Conservation (phyloP, 1,140 invertebrate species). For the Bombus consobrinus region DNA sequence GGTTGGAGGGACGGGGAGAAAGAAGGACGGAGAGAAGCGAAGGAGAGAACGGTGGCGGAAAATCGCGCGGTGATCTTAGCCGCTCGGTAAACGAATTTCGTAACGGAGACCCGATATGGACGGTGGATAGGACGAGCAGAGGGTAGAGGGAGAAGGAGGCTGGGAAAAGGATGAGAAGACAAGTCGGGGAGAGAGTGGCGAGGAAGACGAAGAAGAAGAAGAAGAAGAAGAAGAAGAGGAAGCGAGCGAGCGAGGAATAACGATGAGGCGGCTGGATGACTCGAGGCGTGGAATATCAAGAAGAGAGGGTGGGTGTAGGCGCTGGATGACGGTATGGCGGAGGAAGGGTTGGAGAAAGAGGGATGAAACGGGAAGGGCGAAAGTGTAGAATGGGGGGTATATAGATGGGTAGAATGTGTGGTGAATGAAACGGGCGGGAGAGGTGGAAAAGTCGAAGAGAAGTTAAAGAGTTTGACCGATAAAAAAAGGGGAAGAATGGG, state of each 20-base stretch:
- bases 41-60: conserved; percentile 8
- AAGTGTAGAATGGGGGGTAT: not conserved
- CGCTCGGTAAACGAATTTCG: conserved; percentile 46
- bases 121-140: too few relatives aligned
- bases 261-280: conserved; percentile 2
- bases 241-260: conserved; percentile 9
- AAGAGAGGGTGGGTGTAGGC: not conserved
- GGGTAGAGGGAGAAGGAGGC: conserved; percentile 27
- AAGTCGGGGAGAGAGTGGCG: not conserved
- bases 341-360: not conserved
- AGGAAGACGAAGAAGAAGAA: conserved; percentile 9
- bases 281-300: not conserved
- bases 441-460: conserved; percentile 2
- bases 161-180: not conserved
- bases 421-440: not conserved
- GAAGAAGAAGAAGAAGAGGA: conserved; percentile 3
- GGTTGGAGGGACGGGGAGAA: not conserved
- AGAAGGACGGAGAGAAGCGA: not conserved
- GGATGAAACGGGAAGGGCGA: not conserved
- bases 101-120: conserved; percentile 37
- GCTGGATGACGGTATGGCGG: not conserved
- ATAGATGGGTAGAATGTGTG: not conserved
- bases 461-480: not conserved
- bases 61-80: conserved; percentile 54
- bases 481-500: not conserved